Evolutionary conservation across 2,888 invertebrate species (phyloP), one percentile per base, ranked within the genome.

Genomic region (Drosophila parthenogenetica): DNA sequence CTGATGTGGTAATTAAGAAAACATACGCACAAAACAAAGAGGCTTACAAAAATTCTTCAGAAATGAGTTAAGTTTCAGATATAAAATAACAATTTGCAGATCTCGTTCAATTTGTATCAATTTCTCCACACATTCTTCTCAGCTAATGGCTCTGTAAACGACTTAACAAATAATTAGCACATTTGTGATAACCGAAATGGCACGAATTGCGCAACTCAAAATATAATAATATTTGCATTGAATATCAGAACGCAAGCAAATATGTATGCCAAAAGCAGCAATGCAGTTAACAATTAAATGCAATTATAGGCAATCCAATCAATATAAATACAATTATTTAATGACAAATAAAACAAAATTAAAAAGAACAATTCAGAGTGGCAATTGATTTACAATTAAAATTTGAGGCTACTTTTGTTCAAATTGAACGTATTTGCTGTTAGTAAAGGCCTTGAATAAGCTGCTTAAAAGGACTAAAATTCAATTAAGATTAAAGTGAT

Each of bases 1-100:
- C 32, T 43, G 14, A 57, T 42, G 46, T 65, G 71, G 16, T 64
- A 75, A 64, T 74, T 69, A 69, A 25, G 13, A 39, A 22, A 13
- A 49, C n/a, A 29, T 1, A 29, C 29, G 8, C n/a, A 14, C 16
- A 13, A 29, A 22, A 29, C n/a, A 10, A 40, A 22, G 22, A 22
- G 22, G 22, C 22, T 22, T 22, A 46, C 14, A 7, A 37, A 57
- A 19, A 17, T 10, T 14, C 19, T n/a, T 2, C 8, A 19, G n/a
- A 49, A 32, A 16, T 43, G 7, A 7, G 14, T 35, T 37, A 50
- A 19, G 5, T 32, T 32, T 0, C 7, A 32, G 5, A 2, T 22
- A 22, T 22, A 5, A 5, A 39, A 45, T 14, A 62, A 29, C 17
- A 2, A 14, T 22, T 13, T 22, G 5, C 5, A 22, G 5, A 45